Conservation (phyloP, 2,797 vertebrate genomes). For the Sebastes nivosus region DNA sequence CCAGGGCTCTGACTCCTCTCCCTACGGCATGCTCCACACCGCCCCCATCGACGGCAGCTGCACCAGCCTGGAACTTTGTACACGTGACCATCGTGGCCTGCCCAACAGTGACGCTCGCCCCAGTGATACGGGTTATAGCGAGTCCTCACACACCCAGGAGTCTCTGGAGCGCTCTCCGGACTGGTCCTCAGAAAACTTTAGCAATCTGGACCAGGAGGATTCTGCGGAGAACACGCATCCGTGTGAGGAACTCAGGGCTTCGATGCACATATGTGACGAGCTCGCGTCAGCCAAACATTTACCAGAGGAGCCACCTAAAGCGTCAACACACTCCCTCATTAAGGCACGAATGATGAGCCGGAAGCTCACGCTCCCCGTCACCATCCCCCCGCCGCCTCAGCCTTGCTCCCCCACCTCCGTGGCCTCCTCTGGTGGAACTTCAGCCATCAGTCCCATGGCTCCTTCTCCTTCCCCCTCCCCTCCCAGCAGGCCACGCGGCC, state of each 20-base stretch:
- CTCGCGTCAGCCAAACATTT: conserved; percentile 78
- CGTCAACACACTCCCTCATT: conserved; percentile 65
- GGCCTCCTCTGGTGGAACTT: conserved; percentile 72
- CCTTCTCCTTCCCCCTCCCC: conserved; percentile 77
- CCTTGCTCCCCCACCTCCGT: conserved; percentile 78
- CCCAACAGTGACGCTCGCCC: conserved; percentile 56
- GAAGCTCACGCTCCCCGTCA: conserved; percentile 79
- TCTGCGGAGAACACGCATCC: conserved; percentile 60
- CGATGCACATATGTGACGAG: conserved; percentile 75
- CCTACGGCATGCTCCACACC: conserved; percentile 76
- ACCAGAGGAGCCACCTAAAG: conserved; percentile 74
- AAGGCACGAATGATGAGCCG: conserved; percentile 78
- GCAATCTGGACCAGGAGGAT: conserved; percentile 76
- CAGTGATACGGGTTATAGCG: conserved; percentile 73
- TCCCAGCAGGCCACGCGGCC: conserved; percentile 72
- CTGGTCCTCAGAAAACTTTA: conserved; percentile 84
- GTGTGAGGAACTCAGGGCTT: conserved; percentile 67
- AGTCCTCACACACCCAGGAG: conserved; percentile 80
- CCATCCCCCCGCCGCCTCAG: conserved; percentile 74
- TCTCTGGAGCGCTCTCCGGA: conserved; percentile 79
- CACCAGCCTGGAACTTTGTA: conserved; percentile 80
- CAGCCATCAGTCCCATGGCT: conserved; percentile 73
- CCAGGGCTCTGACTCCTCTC: conserved; percentile 87
- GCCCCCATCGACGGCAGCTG: conserved; percentile 79
- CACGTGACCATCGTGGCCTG: conserved; percentile 66